These are phyloP conservation scores for Thamnophis sirtalis DNA, from an alignment of 2,113 vertebrate species.

Conservation along the genomic window DNA sequence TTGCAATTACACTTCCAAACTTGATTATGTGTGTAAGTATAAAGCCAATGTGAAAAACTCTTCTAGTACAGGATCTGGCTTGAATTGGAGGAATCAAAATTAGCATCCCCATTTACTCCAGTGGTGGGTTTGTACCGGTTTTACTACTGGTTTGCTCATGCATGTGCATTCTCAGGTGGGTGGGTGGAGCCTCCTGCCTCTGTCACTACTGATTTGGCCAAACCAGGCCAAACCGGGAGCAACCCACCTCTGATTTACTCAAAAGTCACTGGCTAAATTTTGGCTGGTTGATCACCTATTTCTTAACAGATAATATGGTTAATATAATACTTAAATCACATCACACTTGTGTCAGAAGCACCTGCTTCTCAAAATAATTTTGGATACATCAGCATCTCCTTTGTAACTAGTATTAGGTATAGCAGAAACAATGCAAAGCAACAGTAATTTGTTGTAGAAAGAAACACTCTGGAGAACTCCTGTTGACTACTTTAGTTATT, in stretches of 20 bases:
- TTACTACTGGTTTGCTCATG: too few relatives aligned
- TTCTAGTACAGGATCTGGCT: background rate
- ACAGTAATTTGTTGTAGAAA: background rate
- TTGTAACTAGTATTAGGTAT: background rate
- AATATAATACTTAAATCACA: background rate
- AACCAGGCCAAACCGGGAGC: too few relatives aligned
- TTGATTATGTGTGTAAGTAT: background rate
- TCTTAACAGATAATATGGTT: background rate
- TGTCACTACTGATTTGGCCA: too few relatives aligned
- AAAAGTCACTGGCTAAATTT: background rate
- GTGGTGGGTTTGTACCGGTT: too few relatives aligned
- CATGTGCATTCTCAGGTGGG: too few relatives aligned
- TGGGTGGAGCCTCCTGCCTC: too few relatives aligned
- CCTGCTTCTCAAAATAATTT: background rate
- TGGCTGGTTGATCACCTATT: background rate
- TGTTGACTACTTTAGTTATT: background rate
- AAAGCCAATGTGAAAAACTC: background rate
- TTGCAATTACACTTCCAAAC: background rate
- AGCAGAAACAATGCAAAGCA: background rate
- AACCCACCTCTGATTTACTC: background rate
- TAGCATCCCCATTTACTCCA: background rate
- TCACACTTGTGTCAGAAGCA: background rate
- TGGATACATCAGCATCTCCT: background rate
- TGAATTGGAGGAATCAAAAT: too few relatives aligned
- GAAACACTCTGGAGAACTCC: background rate